phyloP scores from a whole-genome alignment of 1,140 invertebrate genomes.

The Aphaenogaster floridana region DNA sequence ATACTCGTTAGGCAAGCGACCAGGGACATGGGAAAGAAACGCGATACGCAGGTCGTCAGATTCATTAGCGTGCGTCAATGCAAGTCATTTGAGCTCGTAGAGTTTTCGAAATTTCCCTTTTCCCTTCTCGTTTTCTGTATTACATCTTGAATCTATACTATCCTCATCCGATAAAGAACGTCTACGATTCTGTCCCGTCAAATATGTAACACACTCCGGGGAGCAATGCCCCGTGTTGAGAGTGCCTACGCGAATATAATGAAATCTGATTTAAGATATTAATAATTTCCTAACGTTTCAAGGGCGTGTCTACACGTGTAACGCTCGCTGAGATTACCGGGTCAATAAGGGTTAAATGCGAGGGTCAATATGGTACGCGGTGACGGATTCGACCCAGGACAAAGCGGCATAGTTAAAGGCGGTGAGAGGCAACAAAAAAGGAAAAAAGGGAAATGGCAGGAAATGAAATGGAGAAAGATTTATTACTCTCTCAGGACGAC shows the following conservation, averaged over 20 bases:
- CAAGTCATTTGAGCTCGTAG: not conserved
- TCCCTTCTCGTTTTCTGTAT: not conserved
- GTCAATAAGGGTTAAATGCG: conserved; percentile 58
- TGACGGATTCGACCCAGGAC: conserved; percentile 40
- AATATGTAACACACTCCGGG: conserved; percentile 30
- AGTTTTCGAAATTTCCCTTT: not conserved
- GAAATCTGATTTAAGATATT: conserved; percentile 53
- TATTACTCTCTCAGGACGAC: not conserved
- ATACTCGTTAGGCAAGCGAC: not conserved
- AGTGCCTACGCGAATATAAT: conserved; percentile 34
- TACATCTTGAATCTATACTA: not conserved
- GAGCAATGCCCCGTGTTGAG: conserved; percentile 35
- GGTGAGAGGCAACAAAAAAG: not conserved
- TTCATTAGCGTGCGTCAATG: not conserved
- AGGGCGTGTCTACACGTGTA: conserved; percentile 58
- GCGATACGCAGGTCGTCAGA: not conserved
- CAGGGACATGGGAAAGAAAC: not conserved
- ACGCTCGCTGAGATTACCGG: conserved; percentile 37
- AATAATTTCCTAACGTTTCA: conserved; percentile 51
- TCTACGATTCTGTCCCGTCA: not conserved
- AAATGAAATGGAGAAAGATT: not conserved
- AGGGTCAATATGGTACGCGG: conserved; percentile 49
- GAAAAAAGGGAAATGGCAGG: no score
- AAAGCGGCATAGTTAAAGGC: conserved; percentile 21
- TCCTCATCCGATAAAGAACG: not conserved